These are phyloP conservation scores for Apocrypta bakeri DNA, from an alignment of 1,140 invertebrate species.

Conservation along the genomic window DNA sequence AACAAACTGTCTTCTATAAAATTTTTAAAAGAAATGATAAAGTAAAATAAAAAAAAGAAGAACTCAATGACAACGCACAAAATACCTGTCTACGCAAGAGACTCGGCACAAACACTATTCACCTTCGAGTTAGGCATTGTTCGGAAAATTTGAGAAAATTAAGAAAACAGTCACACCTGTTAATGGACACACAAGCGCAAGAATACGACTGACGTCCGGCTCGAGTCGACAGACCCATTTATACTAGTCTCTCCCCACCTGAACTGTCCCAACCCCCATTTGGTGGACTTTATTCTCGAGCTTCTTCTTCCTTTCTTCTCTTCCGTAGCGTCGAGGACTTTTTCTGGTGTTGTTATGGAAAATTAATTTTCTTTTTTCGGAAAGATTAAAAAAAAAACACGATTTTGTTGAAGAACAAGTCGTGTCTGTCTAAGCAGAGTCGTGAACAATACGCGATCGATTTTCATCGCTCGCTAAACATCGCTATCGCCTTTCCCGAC, in stretches of 20 bases:
- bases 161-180: not conserved
- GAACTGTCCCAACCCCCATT: not conserved
- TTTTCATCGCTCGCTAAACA: conserved; percentile 48
- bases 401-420: too few species aligned
- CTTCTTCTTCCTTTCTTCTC: not conserved
- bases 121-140: not conserved
- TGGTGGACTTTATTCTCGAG: not conserved
- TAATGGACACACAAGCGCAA: not conserved
- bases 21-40: too few species aligned
- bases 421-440: not conserved
- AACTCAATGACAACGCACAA: too few species aligned
- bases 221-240: not conserved
- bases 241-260: conserved; percentile 22
- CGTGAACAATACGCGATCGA: conserved; percentile 53
- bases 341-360: too few species aligned
- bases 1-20: too few species aligned
- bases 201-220: conserved; percentile 13
- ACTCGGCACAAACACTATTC: not conserved
- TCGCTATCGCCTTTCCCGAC: conserved; percentile 31
- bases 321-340: not conserved
- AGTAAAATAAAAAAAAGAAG: too few species aligned
- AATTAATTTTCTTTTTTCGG: too few species aligned
- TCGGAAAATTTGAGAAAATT: not conserved
- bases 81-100: too few species aligned
- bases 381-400: too few species aligned